Evolutionary conservation across 2,888 invertebrate genomes (phyloP), one percentile per base, ranked within the genome.

Genomic region (Drosophila fungiperda): DNA sequence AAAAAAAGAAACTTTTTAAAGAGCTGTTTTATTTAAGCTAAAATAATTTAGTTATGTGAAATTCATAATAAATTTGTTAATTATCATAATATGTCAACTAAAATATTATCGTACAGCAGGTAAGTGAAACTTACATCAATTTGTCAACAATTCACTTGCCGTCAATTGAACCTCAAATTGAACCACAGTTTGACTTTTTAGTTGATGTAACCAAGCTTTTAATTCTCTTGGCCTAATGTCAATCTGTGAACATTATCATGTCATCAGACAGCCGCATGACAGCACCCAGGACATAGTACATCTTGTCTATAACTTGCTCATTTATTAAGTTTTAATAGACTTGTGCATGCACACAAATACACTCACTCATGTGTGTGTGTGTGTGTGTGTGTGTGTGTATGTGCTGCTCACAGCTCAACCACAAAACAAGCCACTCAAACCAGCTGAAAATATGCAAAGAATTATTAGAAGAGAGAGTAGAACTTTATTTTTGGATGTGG

Each of bases 321-420:
- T 87, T 84, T 85, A 87, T 85, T 85, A 87, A 85, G 80, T 75
- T 71, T 73, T 84, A 84, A 84, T 87, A 77, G 82, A 85, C 85
- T 77, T 63, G 45, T 58, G 53, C 58, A 67, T 52, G 63, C 48
- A 59, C 33, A 35, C 35, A 49, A n/a, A 35, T 12, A 59, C 26
- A 36, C 20, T 12, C 11, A 55, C 42, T 11, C 12, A 15, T 35
- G 32, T 42, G 8, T 5, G 0, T 36, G 5, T 52, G 20, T 50
- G 55, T 38, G 26, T 38, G 12, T 26, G 5, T 5, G 17, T 38
- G 8, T 53, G 9, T 15, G 15, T 15, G 9, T 45, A 23, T 52
- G 60, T 33, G 26, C 23, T 32, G 32, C 26, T 48, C 67, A 40
- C 55, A 80, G 52, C 61, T 70, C 23, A 66, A 58, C 48, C 68